Evolutionary conservation across 1,140 invertebrate genomes (phyloP), one percentile per base, ranked within the genome.

Genomic region (Pristionchus pacificus): DNA sequence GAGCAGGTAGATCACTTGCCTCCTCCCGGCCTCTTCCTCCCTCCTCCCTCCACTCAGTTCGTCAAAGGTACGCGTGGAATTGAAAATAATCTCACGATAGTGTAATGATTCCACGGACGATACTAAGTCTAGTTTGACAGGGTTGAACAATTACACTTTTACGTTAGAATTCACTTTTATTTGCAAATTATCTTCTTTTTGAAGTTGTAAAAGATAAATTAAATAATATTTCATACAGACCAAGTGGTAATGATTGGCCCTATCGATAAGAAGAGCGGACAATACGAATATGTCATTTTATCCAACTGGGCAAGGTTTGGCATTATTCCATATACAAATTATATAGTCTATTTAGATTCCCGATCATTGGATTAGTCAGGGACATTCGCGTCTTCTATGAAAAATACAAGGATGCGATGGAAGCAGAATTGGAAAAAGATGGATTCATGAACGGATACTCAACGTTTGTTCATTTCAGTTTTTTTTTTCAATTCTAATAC

Each of bases 301-400:
- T 72, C 71, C 1, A 72, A 72, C 30, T 72, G 71, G 71, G 71
- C 71, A 27, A 27, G 71, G 28, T 72, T 61, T 38, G 65, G 60
- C 27, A 68, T 72, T 32, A 10, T 49, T 49, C 38, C 6, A 49
- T 49, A 49, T 19, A 49, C 6, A 49, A 10, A 49, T 49, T 49
- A 49, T 10, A 49, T 10, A 49, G 6, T 19, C 19, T 10, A 6
- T 49, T 49, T 19, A 49, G 38, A 10, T 49, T 49, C 38, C 38
- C 38, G 6, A 49, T 49, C 38, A 72, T 72, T 33, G 71, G 71
- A 6, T 55, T 72, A 24, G 71, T 68, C 58, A 32, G 71, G 24
- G 71, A 72, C 33, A 27, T 72, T 1, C 29, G 71, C 10, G 55
- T 57, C 15, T 72, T 72, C 33, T 72, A 72, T 38, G n/a, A 31